Percentiles rank a stretch among this genome's conserved stretches.
Conservation (phyloP, 2,797 vertebrate genomes). For the Pyrocephalus nanus region DNA sequence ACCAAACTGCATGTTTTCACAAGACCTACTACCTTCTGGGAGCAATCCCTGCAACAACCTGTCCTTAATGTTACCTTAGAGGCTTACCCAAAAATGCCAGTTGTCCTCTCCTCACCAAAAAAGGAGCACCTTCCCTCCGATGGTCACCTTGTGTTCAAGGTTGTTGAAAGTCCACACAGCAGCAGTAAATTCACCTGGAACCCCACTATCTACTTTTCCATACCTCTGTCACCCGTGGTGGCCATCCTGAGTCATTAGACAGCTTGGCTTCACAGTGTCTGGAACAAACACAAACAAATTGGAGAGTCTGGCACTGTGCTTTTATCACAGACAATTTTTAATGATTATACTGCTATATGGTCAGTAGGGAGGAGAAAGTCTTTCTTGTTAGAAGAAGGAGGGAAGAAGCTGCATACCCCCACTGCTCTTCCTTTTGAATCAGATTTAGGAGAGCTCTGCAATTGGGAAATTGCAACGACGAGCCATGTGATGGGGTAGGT, state of each 20-base stretch:
- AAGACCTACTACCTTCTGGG: not conserved
- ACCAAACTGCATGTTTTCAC: not conserved
- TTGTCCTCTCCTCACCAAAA: not conserved
- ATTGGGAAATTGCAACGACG: not conserved
- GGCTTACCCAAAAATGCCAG: not conserved
- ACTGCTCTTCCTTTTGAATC: not conserved
- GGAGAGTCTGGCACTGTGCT: not conserved
- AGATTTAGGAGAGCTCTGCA: not conserved
- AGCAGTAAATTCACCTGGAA: not conserved
- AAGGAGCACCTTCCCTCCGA: not conserved
- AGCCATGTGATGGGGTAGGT: not conserved
- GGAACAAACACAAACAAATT: not conserved
- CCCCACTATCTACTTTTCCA: not conserved
- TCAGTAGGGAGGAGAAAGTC: not conserved
- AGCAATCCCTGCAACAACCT: not conserved
- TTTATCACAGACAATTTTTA: not conserved
- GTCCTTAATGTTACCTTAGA: not conserved
- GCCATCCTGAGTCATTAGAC: not conserved
- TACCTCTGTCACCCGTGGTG: not conserved
- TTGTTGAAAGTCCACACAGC: not conserved
- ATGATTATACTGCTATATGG: not conserved
- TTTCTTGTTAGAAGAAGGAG: not conserved
- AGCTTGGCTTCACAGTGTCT: not conserved
- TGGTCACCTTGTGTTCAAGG: not conserved
- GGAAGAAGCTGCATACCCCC: not conserved